Conservation (phyloP, 2,888 invertebrate genomes). For the Rhaphigaster nebulosa region DNA sequence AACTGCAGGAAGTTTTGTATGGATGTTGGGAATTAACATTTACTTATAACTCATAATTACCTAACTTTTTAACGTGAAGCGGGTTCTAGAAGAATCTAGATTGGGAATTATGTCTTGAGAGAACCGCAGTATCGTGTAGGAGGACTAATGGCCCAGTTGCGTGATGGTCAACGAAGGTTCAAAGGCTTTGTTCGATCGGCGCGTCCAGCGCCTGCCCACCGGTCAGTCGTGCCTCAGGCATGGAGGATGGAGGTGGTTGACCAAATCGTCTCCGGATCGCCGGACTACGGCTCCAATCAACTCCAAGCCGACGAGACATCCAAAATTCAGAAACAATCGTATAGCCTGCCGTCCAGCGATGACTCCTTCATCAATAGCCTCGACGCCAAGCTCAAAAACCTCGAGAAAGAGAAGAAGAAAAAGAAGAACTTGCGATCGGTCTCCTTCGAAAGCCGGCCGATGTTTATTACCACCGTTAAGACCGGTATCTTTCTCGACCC, state of each 20-base stretch:
- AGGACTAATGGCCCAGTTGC: constrained; percentile 41
- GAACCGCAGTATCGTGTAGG: neutral
- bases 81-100: constrained; percentile 9
- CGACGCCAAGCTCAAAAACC: constrained; percentile 78
- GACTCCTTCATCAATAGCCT: constrained; percentile 70
- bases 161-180: constrained; percentile 58
- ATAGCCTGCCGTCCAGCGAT: constrained; percentile 58
- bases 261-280: neutral
- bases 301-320: neutral
- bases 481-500: constrained; percentile 85
- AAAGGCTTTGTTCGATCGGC: constrained; percentile 57
- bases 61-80: neutral
- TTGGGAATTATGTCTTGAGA: neutral
- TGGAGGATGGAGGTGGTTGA: constrained; percentile 50
- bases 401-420: constrained; percentile 72
- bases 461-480: constrained; percentile 86
- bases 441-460: constrained; percentile 65
- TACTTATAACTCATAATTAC: neutral
- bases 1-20: too few relatives aligned
- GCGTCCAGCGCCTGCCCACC: constrained; percentile 41
- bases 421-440: constrained; percentile 65
- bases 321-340: constrained; percentile 41
- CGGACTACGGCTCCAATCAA: constrained; percentile 57
- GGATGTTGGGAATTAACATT: neutral
- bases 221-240: constrained; percentile 56